Conservation (phyloP, 2,113 vertebrate species). For the Pteronura brasiliensis region DNA sequence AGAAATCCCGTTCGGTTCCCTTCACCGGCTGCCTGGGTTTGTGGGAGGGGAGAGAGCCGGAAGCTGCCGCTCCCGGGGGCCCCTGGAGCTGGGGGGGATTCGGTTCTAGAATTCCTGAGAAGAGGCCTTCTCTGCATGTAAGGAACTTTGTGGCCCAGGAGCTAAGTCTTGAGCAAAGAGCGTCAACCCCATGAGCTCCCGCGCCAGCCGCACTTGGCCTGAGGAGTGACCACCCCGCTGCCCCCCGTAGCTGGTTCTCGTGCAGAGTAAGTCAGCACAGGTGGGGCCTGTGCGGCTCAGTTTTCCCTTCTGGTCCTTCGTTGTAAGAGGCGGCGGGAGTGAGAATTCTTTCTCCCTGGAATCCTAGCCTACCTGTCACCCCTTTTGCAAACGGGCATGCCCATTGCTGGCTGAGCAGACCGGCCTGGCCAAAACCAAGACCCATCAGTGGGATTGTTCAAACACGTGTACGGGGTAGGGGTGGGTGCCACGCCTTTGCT, state of each 20-base stretch:
- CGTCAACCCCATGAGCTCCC: neutral
- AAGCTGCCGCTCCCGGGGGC: accelerated
- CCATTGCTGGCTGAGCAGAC: neutral
- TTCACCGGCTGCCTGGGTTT: neutral
- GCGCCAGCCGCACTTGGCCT: neutral
- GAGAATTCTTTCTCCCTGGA: neutral
- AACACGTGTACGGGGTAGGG: neutral
- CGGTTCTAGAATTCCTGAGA: neutral
- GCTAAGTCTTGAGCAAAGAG: neutral
- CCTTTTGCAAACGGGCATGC: too few species aligned
- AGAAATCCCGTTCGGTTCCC: neutral
- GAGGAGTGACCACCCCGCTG: neutral
- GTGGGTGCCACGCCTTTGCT: accelerated
- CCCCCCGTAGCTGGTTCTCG: neutral
- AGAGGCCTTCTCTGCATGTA: accelerated
- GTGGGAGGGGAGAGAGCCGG: neutral
- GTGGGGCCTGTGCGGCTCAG: neutral
- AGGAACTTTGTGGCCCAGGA: neutral
- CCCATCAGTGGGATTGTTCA: accelerated
- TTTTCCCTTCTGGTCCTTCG: neutral
- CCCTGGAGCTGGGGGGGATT: neutral
- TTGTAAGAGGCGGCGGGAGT: neutral
- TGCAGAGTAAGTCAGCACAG: neutral
- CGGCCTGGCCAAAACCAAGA: neutral
- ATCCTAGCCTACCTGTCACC: neutral